Conservation (phyloP, 2,888 invertebrate genomes). For the Saturnia pavonia region DNA sequence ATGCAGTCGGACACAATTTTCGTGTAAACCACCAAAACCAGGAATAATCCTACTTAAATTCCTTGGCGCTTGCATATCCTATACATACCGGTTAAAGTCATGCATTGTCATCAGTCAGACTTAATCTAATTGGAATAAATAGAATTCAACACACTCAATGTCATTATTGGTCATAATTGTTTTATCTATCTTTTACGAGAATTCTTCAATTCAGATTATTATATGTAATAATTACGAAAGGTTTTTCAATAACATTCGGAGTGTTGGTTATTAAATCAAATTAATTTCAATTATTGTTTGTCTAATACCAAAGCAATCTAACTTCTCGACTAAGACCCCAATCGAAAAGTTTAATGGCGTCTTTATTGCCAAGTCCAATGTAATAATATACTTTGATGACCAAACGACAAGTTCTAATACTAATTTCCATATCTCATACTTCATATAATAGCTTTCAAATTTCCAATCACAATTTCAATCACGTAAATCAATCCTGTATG, state of each 20-base stretch:
- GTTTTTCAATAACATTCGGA: background rate
- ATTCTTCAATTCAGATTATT: too few relatives aligned
- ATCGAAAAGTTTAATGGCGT: slow-evolving; percentile 14
- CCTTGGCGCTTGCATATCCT: too few relatives aligned
- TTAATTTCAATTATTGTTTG: slow-evolving; percentile 9
- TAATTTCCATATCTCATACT: slow-evolving; percentile 10
- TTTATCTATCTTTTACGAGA: too few relatives aligned
- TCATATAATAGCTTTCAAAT: background rate
- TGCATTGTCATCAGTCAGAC: too few relatives aligned
- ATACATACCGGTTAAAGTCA: too few relatives aligned
- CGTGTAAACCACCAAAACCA: too few relatives aligned
- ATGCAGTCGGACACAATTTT: too few relatives aligned
- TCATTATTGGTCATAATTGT: too few relatives aligned
- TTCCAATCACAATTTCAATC: background rate
- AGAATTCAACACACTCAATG: too few relatives aligned
- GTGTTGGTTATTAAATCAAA: background rate
- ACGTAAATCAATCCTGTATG: background rate
- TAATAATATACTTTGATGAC: background rate
- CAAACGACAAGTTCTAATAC: background rate
- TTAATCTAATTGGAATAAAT: too few relatives aligned
- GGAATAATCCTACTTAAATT: too few relatives aligned
- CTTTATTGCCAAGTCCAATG: slow-evolving; percentile 2
- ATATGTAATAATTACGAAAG: background rate
- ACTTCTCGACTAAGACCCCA: slow-evolving; percentile 3
- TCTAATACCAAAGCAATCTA: slow-evolving; percentile 3